Conservation (phyloP, 2,888 invertebrate genomes). For the Tortrix viridana region DNA sequence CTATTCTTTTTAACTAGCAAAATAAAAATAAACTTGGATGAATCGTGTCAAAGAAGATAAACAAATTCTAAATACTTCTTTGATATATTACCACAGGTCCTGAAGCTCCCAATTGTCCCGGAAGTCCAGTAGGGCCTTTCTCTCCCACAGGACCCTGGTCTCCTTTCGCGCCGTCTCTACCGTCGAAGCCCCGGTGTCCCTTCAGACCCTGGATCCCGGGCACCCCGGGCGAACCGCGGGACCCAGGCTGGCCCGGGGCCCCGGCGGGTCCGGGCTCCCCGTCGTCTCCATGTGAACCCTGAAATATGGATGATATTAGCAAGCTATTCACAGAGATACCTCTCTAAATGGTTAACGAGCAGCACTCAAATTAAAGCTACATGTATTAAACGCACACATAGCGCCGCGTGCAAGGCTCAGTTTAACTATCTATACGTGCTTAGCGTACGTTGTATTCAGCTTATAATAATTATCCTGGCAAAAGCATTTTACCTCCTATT, state of each 20-base stretch:
- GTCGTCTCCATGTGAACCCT: conserved; percentile 92
- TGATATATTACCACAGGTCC: conserved; percentile 88
- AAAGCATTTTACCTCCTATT: no score
- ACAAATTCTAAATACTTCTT: background rate
- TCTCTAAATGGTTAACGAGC: no score
- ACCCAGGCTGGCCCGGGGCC: conserved; percentile 88
- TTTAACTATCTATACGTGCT: no score
- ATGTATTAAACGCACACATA: no score
- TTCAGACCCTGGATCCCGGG: conserved; percentile 93
- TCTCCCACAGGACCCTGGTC: conserved; percentile 90
- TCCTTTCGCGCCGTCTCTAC: conserved; percentile 92
- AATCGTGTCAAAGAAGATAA: no score
- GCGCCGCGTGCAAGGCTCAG: no score
- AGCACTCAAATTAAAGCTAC: no score
- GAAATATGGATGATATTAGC: background rate
- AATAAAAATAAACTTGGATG: no score
- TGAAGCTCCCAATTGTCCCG: conserved; percentile 88
- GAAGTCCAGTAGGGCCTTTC: conserved; percentile 88
- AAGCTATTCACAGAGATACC: background rate
- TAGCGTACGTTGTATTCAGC: no score
- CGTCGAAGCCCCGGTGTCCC: conserved; percentile 92
- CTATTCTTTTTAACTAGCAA: no score
- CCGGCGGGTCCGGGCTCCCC: conserved; percentile 91
- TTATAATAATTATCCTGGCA: no score
- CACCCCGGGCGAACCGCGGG: conserved; percentile 88